Conservation (phyloP, 2,888 invertebrate genomes). For the Sipha maydis region DNA sequence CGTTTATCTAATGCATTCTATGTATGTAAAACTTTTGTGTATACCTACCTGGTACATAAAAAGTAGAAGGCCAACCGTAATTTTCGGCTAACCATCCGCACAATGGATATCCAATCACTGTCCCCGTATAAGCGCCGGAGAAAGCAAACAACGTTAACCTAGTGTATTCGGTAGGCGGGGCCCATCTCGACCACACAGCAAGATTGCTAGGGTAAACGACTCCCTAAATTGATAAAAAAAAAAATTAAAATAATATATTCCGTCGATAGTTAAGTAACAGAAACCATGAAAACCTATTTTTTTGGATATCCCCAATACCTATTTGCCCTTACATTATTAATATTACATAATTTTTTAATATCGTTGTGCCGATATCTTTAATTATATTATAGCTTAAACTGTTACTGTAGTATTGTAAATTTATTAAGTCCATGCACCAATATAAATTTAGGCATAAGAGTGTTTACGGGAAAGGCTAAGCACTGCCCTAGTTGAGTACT, state of each 20-base stretch:
- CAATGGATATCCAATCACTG: conserved; percentile 83
- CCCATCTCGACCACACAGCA: conserved; percentile 86
- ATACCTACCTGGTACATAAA: conserved; percentile 78
- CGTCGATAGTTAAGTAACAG: too few species aligned
- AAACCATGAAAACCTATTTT: neutral
- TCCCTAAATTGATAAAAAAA: conserved; percentile 70
- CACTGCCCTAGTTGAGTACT: too few species aligned
- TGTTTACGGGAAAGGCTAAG: too few species aligned
- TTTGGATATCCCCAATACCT: too few species aligned
- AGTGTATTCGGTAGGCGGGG: conserved; percentile 81
- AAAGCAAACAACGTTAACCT: conserved; percentile 84
- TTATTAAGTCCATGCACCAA: too few species aligned
- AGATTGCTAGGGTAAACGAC: conserved; percentile 84
- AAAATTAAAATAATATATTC: neutral
- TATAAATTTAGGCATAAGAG: too few species aligned
- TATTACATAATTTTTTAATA: too few species aligned
- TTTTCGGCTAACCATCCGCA: conserved; percentile 76
- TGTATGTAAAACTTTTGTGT: neutral
- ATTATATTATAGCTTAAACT: too few species aligned
- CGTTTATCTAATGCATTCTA: conserved; percentile 63
- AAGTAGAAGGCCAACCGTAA: conserved; percentile 84
- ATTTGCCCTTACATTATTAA: too few species aligned
- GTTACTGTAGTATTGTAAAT: too few species aligned
- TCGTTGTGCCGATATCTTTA: too few species aligned
- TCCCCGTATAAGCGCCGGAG: conserved; percentile 87